These are phyloP conservation scores for Pomatostomus ruficeps DNA, from an alignment of 2,113 vertebrate genomes.

Conservation along the genomic window DNA sequence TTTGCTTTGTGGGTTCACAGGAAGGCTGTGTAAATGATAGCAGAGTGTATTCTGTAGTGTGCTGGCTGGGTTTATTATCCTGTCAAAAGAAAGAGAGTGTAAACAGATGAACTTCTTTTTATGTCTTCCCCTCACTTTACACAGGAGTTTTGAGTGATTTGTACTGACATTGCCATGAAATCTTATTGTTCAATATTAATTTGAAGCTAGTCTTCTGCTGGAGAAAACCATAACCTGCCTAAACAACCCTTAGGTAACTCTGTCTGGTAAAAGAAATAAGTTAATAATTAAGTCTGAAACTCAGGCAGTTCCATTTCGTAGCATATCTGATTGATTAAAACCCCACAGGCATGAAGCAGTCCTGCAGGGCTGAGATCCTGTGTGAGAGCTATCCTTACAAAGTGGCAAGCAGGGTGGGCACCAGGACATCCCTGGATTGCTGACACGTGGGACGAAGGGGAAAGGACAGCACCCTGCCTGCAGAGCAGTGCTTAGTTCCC, in stretches of 20 bases:
- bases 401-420: neutral
- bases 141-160: neutral
- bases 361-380: neutral
- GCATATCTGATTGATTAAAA: neutral
- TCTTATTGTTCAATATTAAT: neutral
- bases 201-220: neutral
- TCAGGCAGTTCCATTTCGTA: neutral
- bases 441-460: accelerated
- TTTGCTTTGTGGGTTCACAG: neutral
- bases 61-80: neutral
- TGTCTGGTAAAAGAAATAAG: neutral
- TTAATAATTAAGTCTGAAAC: neutral
- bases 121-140: neutral
- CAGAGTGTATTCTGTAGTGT: neutral
- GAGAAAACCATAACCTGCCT: neutral
- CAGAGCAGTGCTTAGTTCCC: neutral
- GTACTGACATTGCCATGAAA: neutral
- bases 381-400: neutral
- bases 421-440: neutral
- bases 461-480: neutral
- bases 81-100: neutral
- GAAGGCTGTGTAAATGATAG: neutral
- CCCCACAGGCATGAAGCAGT: neutral
- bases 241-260: neutral
- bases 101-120: neutral